Conservation (phyloP, 2,113 vertebrate species). For the Smithornis capensis region DNA sequence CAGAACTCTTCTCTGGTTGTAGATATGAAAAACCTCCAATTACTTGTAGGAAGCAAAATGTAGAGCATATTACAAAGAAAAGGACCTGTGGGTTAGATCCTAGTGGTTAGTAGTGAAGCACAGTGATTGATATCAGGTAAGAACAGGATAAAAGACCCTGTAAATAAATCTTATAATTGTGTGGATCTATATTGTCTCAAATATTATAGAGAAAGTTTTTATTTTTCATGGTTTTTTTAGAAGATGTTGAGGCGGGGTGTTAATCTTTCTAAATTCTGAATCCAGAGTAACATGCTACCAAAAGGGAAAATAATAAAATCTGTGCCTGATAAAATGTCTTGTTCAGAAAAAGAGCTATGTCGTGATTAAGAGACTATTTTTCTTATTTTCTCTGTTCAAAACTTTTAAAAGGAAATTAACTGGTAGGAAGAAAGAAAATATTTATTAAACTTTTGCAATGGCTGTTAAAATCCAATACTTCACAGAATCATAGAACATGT, state of each 20-base stretch:
- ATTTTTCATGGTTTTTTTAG: neutral
- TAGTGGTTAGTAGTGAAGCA: neutral
- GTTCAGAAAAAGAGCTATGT: neutral
- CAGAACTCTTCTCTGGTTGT: neutral
- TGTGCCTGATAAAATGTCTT: neutral
- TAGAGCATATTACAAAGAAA: neutral
- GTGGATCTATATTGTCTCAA: neutral
- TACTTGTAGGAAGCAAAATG: neutral
- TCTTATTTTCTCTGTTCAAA: neutral
- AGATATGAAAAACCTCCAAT: neutral
- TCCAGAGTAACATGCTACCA: neutral
- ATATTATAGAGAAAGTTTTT: neutral
- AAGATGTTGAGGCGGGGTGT: neutral
- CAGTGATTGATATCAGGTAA: neutral
- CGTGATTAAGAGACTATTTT: neutral
- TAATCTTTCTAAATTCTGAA: neutral
- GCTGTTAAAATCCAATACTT: neutral
- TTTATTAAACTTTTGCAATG: neutral
- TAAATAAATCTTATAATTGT: neutral
- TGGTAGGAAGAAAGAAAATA: neutral
- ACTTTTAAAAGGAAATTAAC: neutral
- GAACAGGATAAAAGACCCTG: fast-evolving
- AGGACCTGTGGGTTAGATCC: neutral
- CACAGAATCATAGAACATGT: too few species aligned
- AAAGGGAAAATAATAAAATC: neutral